phyloP scores from a whole-genome alignment of 2,113 vertebrate genomes.

The Atrichornis clamosus region DNA sequence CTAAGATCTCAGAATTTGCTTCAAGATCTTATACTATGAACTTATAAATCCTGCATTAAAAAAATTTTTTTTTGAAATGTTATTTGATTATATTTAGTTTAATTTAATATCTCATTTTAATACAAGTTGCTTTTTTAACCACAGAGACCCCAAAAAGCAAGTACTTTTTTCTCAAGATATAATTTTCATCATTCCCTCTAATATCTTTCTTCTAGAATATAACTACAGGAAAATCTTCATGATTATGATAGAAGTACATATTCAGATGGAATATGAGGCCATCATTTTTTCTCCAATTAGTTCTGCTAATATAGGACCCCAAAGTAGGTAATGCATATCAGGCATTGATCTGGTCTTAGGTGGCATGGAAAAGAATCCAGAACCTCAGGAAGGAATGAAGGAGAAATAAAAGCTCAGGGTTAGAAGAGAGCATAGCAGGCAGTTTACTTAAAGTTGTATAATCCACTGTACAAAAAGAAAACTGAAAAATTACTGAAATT shows the following conservation, averaged over 20 bases:
- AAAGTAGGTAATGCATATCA: not conserved
- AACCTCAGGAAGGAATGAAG: not conserved
- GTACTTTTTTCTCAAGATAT: not conserved
- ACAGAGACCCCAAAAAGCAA: rapidly evolving
- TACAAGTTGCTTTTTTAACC: not conserved
- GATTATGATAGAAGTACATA: not conserved
- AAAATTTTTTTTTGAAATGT: not conserved
- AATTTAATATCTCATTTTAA: not conserved
- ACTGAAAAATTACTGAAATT: not conserved
- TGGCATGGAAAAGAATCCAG: not conserved
- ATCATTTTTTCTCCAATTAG: not conserved
- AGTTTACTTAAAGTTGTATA: not conserved
- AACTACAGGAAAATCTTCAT: not conserved
- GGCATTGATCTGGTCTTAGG: not conserved
- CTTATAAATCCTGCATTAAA: not conserved
- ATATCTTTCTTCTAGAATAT: not conserved
- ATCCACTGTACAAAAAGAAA: not conserved
- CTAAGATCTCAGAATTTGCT: not conserved
- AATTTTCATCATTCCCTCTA: not conserved
- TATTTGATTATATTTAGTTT: not conserved
- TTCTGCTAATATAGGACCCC: not conserved
- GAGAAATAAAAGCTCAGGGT: not conserved
- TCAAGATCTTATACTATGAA: not conserved
- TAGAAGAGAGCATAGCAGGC: not conserved
- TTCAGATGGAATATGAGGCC: not conserved